These are phyloP conservation scores for Achroia grisella DNA, from an alignment of 1,140 invertebrate genomes.

Conservation along the genomic window DNA sequence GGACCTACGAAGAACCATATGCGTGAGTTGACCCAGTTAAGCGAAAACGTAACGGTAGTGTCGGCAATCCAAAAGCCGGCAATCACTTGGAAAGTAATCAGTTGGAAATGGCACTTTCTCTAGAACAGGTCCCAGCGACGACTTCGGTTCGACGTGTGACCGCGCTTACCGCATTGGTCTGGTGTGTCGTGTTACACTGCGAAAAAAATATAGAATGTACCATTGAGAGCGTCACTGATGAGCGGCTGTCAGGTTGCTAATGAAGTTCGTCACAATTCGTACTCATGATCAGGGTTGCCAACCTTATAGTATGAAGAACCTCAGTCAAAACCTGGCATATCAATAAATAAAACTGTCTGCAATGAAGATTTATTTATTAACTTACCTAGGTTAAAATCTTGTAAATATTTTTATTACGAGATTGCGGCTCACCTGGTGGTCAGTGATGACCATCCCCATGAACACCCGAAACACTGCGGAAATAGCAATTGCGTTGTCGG, in stretches of 20 bases:
- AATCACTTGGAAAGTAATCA: slow-evolving; percentile 60
- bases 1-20: slow-evolving; percentile 34
- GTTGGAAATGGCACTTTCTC: slow-evolving; percentile 61
- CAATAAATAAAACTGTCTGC: no score
- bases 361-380: no score
- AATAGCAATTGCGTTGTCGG: no score
- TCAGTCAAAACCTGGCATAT: no score
- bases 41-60: slow-evolving; percentile 57
- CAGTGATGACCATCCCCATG: no score
- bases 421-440: no score
- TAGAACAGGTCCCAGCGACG: slow-evolving; percentile 46
- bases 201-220: not conserved
- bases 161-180: slow-evolving; percentile 6
- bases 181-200: not conserved
- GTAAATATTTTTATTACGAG: no score
- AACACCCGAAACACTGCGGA: no score
- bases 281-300: no score
- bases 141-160: slow-evolving; percentile 16
- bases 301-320: no score
- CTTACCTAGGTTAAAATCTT: no score
- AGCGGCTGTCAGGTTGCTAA: not conserved
- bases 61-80: slow-evolving; percentile 28
- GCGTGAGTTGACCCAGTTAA: slow-evolving; percentile 34
- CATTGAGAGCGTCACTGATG: slow-evolving; percentile 3
- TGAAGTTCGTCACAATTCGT: not conserved